Conservation (phyloP, 2,888 invertebrate species). For the Nymphalis c-album region DNA sequence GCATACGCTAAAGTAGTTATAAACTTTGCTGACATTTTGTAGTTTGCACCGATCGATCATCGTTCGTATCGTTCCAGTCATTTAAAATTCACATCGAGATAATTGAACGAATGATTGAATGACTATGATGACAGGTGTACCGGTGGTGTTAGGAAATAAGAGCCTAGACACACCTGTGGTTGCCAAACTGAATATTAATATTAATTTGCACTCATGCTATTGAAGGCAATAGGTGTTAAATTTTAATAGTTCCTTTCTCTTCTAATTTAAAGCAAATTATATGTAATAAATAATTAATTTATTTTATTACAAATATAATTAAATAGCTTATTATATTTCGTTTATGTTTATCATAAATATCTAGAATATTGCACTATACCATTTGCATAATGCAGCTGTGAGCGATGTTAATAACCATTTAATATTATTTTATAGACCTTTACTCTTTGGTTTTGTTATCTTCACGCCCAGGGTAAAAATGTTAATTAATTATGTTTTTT, state of each 20-base stretch:
- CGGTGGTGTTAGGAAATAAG: background rate
- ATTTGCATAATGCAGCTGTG: no score
- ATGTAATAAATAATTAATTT: no score
- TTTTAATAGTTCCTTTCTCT: background rate
- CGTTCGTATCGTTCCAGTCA: slow-evolving; percentile 1
- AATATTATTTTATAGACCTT: no score
- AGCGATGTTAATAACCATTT: no score
- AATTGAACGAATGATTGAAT: slow-evolving; percentile 14
- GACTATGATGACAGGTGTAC: slow-evolving; percentile 7
- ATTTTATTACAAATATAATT: no score
- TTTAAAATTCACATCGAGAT: background rate
- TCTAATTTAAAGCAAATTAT: background rate
- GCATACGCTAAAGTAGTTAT: no score
- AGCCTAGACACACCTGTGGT: slow-evolving; percentile 2
- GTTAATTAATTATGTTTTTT: no score
- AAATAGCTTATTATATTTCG: no score
- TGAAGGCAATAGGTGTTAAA: background rate
- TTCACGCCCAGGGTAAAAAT: no score
- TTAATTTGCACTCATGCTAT: slow-evolving; percentile 9
- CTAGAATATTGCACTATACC: no score
- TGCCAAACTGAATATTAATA: slow-evolving; percentile 3
- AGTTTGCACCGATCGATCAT: slow-evolving; percentile 14
- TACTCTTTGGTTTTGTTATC: no score
- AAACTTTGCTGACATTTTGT: background rate
- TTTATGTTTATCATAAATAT: no score